These are phyloP conservation scores for Netelia virgata DNA, from an alignment of 2,888 invertebrate genomes.

Conservation along the genomic window DNA sequence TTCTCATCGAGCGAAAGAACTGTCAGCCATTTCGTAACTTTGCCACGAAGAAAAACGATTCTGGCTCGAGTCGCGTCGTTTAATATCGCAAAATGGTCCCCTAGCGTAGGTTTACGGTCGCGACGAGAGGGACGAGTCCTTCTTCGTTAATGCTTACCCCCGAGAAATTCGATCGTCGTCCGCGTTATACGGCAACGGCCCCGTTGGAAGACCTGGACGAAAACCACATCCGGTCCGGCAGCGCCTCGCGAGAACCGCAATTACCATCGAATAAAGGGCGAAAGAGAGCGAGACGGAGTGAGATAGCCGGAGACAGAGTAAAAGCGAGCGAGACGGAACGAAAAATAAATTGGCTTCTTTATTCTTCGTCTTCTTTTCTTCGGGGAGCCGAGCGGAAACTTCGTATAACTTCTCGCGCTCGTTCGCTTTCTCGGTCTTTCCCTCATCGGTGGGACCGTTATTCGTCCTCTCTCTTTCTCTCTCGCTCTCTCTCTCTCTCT, in stretches of 20 bases:
- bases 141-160: slow-evolving; percentile 36
- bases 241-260: slow-evolving; percentile 61
- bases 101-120: neutral
- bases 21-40: slow-evolving; percentile 30
- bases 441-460: slow-evolving; percentile 14
- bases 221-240: slow-evolving; percentile 67
- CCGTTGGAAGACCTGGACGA: slow-evolving; percentile 45
- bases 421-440: slow-evolving; percentile 31
- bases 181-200: neutral
- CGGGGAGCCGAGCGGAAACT: slow-evolving; percentile 20
- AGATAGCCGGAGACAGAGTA: slow-evolving; percentile 1
- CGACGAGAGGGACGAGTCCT: neutral
- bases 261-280: slow-evolving; percentile 55
- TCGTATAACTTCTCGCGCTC: slow-evolving; percentile 37
- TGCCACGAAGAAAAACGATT: neutral
- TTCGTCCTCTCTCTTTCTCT: slow-evolving; percentile 2
- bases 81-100: slow-evolving; percentile 49
- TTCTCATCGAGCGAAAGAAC: neutral
- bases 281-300: slow-evolving; percentile 22
- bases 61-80: slow-evolving; percentile 27
- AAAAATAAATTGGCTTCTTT: slow-evolving; percentile 66
- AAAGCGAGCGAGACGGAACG: slow-evolving; percentile 20
- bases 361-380: slow-evolving; percentile 63
- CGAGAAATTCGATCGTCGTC: slow-evolving; percentile 62
- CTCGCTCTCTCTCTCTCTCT: slow-evolving; percentile 22